Evolutionary conservation across 2,888 invertebrate genomes (phyloP).

Genomic region (Molorchus minor): DNA sequence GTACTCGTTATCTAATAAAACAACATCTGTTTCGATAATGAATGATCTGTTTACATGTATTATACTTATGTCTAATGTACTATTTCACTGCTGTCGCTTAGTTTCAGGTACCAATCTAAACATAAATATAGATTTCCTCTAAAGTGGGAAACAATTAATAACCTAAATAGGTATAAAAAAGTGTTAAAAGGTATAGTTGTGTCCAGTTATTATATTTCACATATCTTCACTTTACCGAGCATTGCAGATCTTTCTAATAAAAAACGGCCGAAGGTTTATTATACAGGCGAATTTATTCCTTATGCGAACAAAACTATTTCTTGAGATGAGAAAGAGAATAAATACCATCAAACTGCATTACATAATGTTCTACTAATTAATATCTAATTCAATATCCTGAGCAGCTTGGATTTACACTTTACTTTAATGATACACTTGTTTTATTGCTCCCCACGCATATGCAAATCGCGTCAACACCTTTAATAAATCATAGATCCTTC

Average conservation of each 20-base stretch:
- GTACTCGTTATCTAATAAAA: too few species aligned
- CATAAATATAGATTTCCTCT: too few species aligned
- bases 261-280: not conserved
- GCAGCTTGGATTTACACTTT: not conserved
- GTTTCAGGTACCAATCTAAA: too few species aligned
- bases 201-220: too few species aligned
- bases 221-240: too few species aligned
- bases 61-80: too few species aligned
- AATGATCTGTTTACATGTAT: too few species aligned
- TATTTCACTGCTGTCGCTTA: too few species aligned
- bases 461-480: not conserved
- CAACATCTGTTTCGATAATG: too few species aligned
- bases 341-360: not conserved
- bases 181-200: too few species aligned
- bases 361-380: not conserved
- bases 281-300: not conserved
- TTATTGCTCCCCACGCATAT: not conserved
- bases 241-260: not conserved
- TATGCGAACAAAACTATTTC: not conserved
- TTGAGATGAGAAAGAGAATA: not conserved
- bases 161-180: too few species aligned
- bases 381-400: not conserved
- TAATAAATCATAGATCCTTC: not conserved
- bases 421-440: slow-evolving; percentile 8
- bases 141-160: too few species aligned